These are phyloP conservation scores for Leucania comma DNA, from an alignment of 2,888 invertebrate species.

Conservation along the genomic window DNA sequence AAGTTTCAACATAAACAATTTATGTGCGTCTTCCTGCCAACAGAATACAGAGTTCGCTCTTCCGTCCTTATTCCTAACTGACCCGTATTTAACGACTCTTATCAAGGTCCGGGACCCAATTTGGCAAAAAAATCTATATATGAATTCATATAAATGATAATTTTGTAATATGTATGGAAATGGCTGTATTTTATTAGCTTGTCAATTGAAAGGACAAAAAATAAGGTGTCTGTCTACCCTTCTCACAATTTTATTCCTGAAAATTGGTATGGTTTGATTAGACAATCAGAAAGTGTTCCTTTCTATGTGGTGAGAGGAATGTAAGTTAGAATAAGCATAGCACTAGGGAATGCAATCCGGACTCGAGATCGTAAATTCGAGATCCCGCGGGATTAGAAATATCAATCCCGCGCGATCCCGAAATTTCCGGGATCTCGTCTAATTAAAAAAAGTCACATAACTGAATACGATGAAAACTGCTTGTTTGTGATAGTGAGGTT, in stretches of 20 bases:
- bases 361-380: too few relatives aligned
- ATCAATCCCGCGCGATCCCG: too few relatives aligned
- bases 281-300: not conserved
- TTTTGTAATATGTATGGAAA: slow-evolving; percentile 58
- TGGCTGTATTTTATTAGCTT: slow-evolving; percentile 41
- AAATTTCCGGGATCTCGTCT: too few relatives aligned
- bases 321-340: not conserved
- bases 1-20: slow-evolving; percentile 30
- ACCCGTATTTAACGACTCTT: slow-evolving; percentile 33
- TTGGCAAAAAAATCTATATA: slow-evolving; percentile 36
- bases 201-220: slow-evolving; percentile 42
- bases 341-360: too few relatives aligned
- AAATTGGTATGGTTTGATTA: slow-evolving; percentile 28
- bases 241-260: slow-evolving; percentile 10
- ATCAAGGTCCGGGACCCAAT: slow-evolving; percentile 38
- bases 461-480: too few relatives aligned
- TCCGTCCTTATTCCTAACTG: slow-evolving; percentile 29
- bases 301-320: not conserved
- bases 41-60: slow-evolving; percentile 29
- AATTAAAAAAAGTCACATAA: too few relatives aligned
- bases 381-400: too few relatives aligned
- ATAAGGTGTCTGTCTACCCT: slow-evolving; percentile 29
- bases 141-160: slow-evolving; percentile 59
- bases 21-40: slow-evolving; percentile 41
- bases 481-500: too few relatives aligned